These are phyloP conservation scores for Oedothorax gibbosus DNA, from an alignment of 1,140 invertebrate genomes.

Conservation along the genomic window DNA sequence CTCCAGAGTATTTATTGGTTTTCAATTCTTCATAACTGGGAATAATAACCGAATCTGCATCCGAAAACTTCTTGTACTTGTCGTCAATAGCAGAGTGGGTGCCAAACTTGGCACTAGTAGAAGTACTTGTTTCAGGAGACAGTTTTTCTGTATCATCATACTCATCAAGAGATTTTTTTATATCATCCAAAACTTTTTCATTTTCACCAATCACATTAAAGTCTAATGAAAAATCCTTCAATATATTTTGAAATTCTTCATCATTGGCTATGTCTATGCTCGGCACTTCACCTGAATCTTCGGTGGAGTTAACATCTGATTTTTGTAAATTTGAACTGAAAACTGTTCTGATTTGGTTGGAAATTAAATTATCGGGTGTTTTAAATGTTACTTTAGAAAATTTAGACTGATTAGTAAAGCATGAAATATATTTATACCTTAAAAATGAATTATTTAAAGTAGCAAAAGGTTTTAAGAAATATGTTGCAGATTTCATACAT, in stretches of 20 bases:
- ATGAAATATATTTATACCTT: neutral
- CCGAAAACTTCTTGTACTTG: conserved; percentile 42
- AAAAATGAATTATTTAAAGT: neutral
- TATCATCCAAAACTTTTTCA: conserved; percentile 37
- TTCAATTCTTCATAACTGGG: conserved; percentile 46
- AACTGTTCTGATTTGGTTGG: neutral
- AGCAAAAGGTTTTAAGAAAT: neutral
- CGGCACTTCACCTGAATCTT: conserved; percentile 5
- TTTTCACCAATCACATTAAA: conserved; percentile 40
- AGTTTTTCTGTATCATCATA: neutral
- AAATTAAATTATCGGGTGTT: neutral
- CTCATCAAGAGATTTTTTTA: conserved; percentile 26
- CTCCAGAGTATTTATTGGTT: neutral
- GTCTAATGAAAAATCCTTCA: conserved; percentile 44
- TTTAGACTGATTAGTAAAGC: neutral
- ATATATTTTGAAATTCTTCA: conserved; percentile 48
- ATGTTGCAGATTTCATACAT: neutral
- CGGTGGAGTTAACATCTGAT: neutral
- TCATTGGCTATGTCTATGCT: conserved; percentile 20
- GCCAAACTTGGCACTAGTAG: neutral
- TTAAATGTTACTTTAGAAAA: neutral
- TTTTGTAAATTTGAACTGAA: neutral
- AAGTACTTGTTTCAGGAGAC: neutral
- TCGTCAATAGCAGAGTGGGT: neutral
- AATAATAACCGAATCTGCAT: conserved; percentile 34